Percentiles rank a stretch among this genome's conserved stretches.
phyloP scores from a whole-genome alignment of 2,797 vertebrate species.

The Acanthis flammea region DNA sequence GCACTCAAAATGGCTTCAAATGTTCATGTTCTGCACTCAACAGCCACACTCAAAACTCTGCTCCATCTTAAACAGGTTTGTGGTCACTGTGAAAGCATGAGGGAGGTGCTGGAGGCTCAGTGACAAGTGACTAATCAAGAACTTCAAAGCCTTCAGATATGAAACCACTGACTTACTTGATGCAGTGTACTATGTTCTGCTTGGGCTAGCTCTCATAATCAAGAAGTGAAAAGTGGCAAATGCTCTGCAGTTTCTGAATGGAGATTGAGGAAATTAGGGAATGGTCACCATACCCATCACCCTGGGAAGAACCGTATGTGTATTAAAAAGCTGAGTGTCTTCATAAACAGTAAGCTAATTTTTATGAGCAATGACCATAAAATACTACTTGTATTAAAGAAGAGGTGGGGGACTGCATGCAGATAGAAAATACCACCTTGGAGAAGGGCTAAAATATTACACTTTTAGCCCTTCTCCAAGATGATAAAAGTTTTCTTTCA shows the following conservation, averaged over 20 bases:
- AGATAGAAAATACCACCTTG: background rate
- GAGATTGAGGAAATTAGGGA: background rate
- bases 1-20: background rate
- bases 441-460: no score
- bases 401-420: background rate
- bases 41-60: background rate
- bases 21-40: background rate
- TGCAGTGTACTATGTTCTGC: background rate
- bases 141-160: background rate
- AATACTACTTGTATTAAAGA: background rate
- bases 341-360: background rate
- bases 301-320: background rate
- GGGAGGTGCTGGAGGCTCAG: background rate
- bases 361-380: background rate
- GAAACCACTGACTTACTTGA: background rate
- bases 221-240: background rate
- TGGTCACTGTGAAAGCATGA: accelerated
- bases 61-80: background rate
- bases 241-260: background rate
- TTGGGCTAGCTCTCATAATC: background rate
- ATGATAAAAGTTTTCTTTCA: background rate
- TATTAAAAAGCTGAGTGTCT: background rate
- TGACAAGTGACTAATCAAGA: background rate
- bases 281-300: background rate
- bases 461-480: background rate